A percentile compares a stretch with the other conserved stretches of the same genome.
Evolutionary conservation across 2,797 vertebrate genomes (phyloP).

Genomic region (Myotis planiceps): DNA sequence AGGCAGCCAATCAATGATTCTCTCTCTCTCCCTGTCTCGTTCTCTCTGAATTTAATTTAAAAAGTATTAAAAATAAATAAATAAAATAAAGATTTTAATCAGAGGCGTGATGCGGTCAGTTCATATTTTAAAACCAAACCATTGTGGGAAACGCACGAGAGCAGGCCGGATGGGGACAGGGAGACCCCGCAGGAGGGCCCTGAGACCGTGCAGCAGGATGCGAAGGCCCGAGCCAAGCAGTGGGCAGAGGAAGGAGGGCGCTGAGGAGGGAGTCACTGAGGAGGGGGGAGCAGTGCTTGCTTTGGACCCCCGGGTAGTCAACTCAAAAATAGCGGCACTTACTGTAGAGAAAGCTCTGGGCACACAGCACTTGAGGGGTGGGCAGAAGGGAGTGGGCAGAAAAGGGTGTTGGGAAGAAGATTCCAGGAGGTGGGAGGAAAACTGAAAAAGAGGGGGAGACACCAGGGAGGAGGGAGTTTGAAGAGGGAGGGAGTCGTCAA

Average conservation of each 20-base stretch:
- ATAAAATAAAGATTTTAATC: background rate
- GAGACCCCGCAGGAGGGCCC: background rate
- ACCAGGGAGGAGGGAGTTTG: background rate
- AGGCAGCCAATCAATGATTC: too few relatives aligned
- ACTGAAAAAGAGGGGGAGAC: background rate
- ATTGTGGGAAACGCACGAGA: background rate
- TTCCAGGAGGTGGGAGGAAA: background rate
- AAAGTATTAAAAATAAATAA: too few relatives aligned
- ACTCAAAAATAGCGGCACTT: background rate
- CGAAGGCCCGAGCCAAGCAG: background rate
- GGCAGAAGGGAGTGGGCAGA: background rate
- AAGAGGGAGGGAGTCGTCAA: background rate
- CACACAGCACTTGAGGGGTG: background rate
- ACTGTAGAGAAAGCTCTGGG: background rate
- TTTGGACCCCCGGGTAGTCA: background rate
- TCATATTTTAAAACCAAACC: background rate
- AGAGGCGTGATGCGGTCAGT: background rate
- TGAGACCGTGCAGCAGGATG: background rate
- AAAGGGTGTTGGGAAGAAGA: background rate
- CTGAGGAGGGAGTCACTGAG: background rate
- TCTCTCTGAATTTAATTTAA: too few relatives aligned
- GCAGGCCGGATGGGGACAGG: background rate
- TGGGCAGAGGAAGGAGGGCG: background rate
- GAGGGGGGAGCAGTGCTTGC: too few relatives aligned
- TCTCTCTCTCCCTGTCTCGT: too few relatives aligned